Evolutionary conservation across 2,888 invertebrate genomes (phyloP).

Genomic region (Diaperis boleti): DNA sequence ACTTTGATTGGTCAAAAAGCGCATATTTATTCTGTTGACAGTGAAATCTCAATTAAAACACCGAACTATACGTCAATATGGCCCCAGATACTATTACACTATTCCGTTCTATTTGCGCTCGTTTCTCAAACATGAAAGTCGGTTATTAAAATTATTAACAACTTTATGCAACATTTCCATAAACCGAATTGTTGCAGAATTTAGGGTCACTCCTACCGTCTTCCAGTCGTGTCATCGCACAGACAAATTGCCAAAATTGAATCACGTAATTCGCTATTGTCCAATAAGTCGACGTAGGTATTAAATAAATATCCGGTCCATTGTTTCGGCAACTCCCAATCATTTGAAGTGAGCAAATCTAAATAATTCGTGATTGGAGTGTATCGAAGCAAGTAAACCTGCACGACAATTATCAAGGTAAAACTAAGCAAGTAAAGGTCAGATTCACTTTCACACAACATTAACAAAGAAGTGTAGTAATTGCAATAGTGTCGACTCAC

Average conservation of each 20-base stretch:
- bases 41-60: too few species aligned
- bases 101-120: not conserved
- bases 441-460: conserved; percentile 16
- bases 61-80: too few species aligned
- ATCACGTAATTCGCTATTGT: not conserved
- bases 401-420: conserved; percentile 13
- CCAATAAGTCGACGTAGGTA: not conserved
- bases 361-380: conserved; percentile 1
- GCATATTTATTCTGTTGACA: too few species aligned
- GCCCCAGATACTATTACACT: too few species aligned
- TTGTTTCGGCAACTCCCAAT: not conserved
- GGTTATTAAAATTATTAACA: not conserved
- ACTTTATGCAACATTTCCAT: too few species aligned
- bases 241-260: too few species aligned
- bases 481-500: conserved; percentile 1
- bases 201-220: not conserved
- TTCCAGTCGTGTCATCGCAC: not conserved
- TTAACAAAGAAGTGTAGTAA: not conserved
- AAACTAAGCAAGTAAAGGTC: conserved; percentile 10
- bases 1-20: too few species aligned
- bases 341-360: not conserved
- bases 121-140: not conserved
- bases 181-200: too few species aligned
- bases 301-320: not conserved
- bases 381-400: conserved; percentile 11